Percentiles rank a stretch among this genome's conserved stretches.
phyloP scores from a whole-genome alignment of 2,797 vertebrate species.

The Takifugu ocellatus region DNA sequence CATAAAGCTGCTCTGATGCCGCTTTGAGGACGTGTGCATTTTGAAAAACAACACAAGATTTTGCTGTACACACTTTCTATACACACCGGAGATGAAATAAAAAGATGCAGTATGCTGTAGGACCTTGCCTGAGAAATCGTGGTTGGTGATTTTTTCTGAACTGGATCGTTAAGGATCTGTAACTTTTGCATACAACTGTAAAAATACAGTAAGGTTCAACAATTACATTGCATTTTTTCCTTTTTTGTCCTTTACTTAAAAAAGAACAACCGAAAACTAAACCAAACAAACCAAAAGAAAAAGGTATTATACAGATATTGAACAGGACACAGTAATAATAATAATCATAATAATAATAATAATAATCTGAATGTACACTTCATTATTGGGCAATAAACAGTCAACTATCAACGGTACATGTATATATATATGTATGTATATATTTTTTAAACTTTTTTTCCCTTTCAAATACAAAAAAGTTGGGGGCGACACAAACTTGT shows the following conservation, averaged over 20 bases:
- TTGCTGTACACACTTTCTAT: conserved; percentile 56
- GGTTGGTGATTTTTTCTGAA: conserved; percentile 63
- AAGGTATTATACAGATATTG: conserved; percentile 78
- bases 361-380: conserved; percentile 80
- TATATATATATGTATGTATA: neutral
- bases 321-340: conserved; percentile 76
- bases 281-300: conserved; percentile 23
- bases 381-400: conserved; percentile 81
- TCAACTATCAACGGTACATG: conserved; percentile 73
- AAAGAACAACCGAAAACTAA: conserved; percentile 13
- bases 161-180: conserved; percentile 62
- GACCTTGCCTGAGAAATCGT: conserved; percentile 75
- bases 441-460: conserved; percentile 62
- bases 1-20: conserved; percentile 59
- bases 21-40: conserved; percentile 34
- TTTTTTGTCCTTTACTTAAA: conserved; percentile 74
- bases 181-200: conserved; percentile 83
- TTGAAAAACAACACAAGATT: conserved; percentile 44
- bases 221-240: conserved; percentile 73
- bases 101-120: conserved; percentile 67
- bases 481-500: conserved; percentile 67
- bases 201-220: conserved; percentile 82
- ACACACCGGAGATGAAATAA: conserved; percentile 56
- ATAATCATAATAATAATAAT: conserved; percentile 23
- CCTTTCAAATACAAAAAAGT: conserved; percentile 75